Evolutionary conservation across 1,140 invertebrate species (phyloP).

Genomic region (Drosophila paulistorum): DNA sequence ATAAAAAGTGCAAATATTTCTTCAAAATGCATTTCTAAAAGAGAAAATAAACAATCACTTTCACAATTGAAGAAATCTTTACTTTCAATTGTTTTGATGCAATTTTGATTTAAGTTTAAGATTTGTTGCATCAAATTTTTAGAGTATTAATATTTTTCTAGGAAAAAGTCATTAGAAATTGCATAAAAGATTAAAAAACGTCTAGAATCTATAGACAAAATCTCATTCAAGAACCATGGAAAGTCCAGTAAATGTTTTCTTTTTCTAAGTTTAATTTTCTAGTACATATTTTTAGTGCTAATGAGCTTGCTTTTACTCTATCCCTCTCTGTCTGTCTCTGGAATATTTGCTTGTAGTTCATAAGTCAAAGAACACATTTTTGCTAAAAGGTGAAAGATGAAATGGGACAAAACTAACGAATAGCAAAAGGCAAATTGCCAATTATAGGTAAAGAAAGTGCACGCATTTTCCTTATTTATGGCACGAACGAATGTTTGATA

Average conservation of each 20-base stretch:
- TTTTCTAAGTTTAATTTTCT: too few relatives aligned
- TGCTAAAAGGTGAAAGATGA: slow-evolving; percentile 13
- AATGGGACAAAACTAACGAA: slow-evolving; percentile 39
- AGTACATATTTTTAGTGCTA: not conserved
- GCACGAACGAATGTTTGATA: slow-evolving; percentile 52
- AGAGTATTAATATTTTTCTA: too few relatives aligned
- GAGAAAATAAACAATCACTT: not conserved
- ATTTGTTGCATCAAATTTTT: too few relatives aligned
- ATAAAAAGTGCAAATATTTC: not conserved
- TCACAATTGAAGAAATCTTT: not conserved
- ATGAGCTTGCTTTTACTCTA: not conserved
- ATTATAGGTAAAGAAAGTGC: slow-evolving; percentile 53
- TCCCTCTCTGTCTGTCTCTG: not conserved
- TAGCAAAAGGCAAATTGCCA: slow-evolving; percentile 55
- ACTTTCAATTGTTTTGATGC: not conserved
- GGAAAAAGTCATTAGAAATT: not conserved
- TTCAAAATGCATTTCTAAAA: not conserved
- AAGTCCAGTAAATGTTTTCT: too few relatives aligned
- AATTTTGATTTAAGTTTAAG: not conserved
- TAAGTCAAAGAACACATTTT: slow-evolving; percentile 7
- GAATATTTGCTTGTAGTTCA: slow-evolving; percentile 8
- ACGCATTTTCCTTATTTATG: slow-evolving; percentile 59
- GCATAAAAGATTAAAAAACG: not conserved
- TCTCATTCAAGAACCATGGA: too few relatives aligned
- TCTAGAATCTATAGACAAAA: too few relatives aligned